Percentiles rank a stretch among this genome's conserved stretches.
phyloP scores from a whole-genome alignment of 2,888 invertebrate species.

The Neria commutata region DNA sequence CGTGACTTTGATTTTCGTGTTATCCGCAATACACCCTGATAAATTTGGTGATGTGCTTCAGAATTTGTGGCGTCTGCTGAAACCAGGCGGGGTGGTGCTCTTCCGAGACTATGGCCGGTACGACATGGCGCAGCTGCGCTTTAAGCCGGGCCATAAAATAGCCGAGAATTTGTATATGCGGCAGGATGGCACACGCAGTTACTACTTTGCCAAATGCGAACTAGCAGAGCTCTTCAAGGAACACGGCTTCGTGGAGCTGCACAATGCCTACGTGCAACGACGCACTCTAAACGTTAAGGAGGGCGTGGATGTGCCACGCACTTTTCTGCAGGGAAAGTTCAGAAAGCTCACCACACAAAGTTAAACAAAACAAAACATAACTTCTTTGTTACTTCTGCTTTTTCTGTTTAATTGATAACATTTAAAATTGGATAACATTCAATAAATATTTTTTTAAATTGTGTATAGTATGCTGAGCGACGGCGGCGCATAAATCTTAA shows the following conservation, averaged over 20 bases:
- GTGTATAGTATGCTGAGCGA: too few species aligned
- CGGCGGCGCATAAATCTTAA: too few species aligned
- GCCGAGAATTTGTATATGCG: slow-evolving; percentile 92
- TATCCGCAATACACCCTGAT: slow-evolving; percentile 91
- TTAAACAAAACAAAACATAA: not conserved
- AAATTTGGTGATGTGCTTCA: slow-evolving; percentile 71
- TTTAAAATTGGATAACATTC: slow-evolving; percentile 46
- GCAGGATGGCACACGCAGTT: slow-evolving; percentile 94
- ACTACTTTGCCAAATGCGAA: slow-evolving; percentile 80
- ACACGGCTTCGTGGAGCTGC: slow-evolving; percentile 73
- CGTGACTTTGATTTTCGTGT: slow-evolving; percentile 89
- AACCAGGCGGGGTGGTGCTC: slow-evolving; percentile 79
- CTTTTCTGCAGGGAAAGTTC: slow-evolving; percentile 93
- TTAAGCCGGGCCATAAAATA: slow-evolving; percentile 91
- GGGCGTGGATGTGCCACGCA: slow-evolving; percentile 85
- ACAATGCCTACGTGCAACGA: slow-evolving; percentile 81
- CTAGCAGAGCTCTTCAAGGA: slow-evolving; percentile 69
- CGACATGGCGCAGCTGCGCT: slow-evolving; percentile 95
- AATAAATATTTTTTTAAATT: slow-evolving; percentile 48
- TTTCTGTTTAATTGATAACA: slow-evolving; percentile 40
- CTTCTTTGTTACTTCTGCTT: slow-evolving; percentile 3
- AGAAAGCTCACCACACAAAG: slow-evolving; percentile 57
- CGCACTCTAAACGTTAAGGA: slow-evolving; percentile 93
- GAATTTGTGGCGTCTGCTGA: slow-evolving; percentile 71
- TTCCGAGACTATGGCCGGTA: slow-evolving; percentile 94